Percentiles rank a stretch among this genome's conserved stretches.
Evolutionary conservation across 2,113 vertebrate genomes (phyloP).

Genomic region (Pteropus alecto): DNA sequence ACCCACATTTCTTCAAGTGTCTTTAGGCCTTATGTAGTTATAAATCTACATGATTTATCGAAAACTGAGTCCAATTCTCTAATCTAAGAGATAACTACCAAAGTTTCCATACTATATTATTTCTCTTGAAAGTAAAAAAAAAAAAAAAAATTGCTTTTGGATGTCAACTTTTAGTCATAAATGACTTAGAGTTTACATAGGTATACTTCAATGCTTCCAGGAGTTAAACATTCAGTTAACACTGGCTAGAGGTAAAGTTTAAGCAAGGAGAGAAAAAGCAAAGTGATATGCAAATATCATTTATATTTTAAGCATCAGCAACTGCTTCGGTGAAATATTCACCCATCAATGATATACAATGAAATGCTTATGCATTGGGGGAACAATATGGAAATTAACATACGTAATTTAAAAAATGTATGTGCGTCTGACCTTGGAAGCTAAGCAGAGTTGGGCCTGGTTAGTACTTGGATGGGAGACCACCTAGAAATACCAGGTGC

Average conservation of each 20-base stretch:
- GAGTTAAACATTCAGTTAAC: constrained; percentile 48
- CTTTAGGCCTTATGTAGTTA: background rate
- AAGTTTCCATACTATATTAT: constrained; percentile 21
- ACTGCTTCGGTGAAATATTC: constrained; percentile 44
- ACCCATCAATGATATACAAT: constrained; percentile 1
- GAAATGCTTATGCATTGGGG: constrained; percentile 2
- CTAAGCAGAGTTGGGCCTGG: too few relatives aligned
- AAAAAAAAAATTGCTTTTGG: constrained; percentile 5
- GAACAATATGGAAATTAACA: constrained; percentile 52
- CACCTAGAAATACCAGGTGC: too few relatives aligned
- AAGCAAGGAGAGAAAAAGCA: background rate
- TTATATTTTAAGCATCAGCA: constrained; percentile 52
- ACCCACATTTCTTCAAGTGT: background rate
- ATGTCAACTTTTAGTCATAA: constrained; percentile 29
- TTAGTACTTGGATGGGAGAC: too few relatives aligned
- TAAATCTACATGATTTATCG: background rate
- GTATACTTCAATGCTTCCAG: background rate
- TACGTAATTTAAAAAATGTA: background rate
- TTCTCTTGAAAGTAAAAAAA: background rate
- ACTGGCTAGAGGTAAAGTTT: constrained; percentile 6
- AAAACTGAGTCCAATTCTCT: background rate
- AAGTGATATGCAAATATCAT: constrained; percentile 21
- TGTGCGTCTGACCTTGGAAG: background rate
- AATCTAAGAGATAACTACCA: background rate
- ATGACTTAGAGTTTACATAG: constrained; percentile 50